phyloP scores from a whole-genome alignment of 2,888 invertebrate species.

The Rhogogaster chlorosoma region DNA sequence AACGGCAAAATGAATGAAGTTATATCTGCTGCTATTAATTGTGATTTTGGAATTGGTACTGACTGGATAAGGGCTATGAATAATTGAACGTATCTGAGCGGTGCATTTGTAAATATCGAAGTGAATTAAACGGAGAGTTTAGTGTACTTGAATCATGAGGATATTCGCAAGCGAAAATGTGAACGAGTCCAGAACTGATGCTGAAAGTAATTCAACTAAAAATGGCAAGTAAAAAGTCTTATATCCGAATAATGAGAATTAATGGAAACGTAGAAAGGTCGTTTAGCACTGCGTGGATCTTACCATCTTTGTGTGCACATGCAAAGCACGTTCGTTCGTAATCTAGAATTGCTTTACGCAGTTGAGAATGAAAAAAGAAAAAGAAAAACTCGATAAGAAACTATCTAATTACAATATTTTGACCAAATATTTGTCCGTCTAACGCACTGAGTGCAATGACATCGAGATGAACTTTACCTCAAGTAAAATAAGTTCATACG shows the following conservation, averaged over 20 bases:
- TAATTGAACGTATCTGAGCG: not conserved
- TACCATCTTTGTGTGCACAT: not conserved
- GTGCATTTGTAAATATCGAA: not conserved
- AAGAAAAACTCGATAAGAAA: not conserved
- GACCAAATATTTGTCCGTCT: not conserved
- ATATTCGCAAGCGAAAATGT: constrained; percentile 21
- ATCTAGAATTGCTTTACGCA: not conserved
- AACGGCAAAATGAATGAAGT: constrained; percentile 16
- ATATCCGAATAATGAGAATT: not conserved
- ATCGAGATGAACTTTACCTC: not conserved
- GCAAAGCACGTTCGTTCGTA: not conserved
- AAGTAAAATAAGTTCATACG: not conserved
- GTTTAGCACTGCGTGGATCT: not conserved
- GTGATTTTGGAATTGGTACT: not conserved
- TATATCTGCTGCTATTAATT: not conserved
- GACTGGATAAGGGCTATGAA: not conserved
- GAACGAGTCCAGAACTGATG: constrained; percentile 5
- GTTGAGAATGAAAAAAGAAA: not conserved
- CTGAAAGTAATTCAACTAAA: not conserved
- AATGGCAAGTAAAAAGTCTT: not conserved
- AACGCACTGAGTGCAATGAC: not conserved
- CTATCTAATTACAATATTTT: constrained; percentile 6
- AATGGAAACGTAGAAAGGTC: not conserved
- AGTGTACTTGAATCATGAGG: constrained; percentile 35
- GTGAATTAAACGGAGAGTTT: not conserved